phyloP scores from a whole-genome alignment of 2,113 vertebrate species.

The Chaetura pelagica region DNA sequence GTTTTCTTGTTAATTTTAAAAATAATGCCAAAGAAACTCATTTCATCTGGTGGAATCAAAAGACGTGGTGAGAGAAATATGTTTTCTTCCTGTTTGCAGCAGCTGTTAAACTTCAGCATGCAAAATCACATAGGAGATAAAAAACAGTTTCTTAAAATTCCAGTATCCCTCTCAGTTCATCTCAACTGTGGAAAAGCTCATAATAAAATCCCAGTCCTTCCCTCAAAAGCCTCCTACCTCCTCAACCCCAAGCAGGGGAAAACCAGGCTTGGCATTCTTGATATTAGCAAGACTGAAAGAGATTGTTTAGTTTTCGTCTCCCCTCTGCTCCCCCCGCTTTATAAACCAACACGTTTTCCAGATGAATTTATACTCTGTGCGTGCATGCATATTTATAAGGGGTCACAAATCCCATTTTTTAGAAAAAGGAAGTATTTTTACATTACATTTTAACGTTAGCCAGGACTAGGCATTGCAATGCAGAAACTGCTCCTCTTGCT shows the following conservation, averaged over 20 bases:
- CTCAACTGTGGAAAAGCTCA: background rate
- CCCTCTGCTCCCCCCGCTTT: background rate
- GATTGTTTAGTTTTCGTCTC: background rate
- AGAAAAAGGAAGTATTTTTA: background rate
- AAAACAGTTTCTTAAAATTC: background rate
- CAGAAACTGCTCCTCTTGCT: background rate
- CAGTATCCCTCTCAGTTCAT: background rate
- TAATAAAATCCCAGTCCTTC: background rate
- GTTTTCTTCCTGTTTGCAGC: conserved; percentile 32
- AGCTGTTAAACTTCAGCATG: conserved; percentile 46
- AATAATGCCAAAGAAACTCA: conserved; percentile 17
- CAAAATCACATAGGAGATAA: background rate
- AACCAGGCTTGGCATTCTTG: background rate
- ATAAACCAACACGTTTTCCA: conserved; percentile 12
- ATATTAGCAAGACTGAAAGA: background rate
- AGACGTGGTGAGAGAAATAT: conserved; percentile 12
- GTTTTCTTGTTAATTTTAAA: background rate
- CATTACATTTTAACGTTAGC: background rate
- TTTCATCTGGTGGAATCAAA: conserved; percentile 20
- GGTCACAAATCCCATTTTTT: background rate
- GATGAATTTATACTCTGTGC: background rate
- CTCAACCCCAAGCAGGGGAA: background rate
- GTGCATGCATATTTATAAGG: background rate
- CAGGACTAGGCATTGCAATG: background rate
- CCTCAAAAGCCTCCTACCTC: background rate